These are phyloP conservation scores for Anticlea derivata DNA, from an alignment of 2,888 invertebrate species.

Conservation along the genomic window DNA sequence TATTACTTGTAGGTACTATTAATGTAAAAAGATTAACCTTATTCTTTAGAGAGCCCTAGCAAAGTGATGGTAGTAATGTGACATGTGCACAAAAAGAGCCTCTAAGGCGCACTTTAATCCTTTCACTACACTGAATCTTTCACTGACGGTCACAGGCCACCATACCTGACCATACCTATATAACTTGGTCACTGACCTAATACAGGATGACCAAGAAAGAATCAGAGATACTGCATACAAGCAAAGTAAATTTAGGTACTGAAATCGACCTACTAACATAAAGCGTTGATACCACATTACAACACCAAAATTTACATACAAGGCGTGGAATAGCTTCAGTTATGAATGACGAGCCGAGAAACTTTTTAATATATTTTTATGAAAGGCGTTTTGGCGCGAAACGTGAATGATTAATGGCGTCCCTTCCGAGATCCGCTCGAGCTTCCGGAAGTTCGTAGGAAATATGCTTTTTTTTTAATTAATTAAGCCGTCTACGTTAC, in stretches of 20 bases:
- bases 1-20: too few species aligned
- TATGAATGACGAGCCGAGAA: conserved; percentile 62
- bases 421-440: conserved; percentile 63
- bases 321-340: conserved; percentile 56
- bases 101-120: too few species aligned
- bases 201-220: too few species aligned
- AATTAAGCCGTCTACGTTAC: conserved; percentile 56
- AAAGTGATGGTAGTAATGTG: too few species aligned
- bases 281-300: conserved; percentile 62
- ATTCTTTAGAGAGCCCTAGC: too few species aligned
- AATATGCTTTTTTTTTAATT: conserved; percentile 49
- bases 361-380: conserved; percentile 77
- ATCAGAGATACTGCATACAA: too few species aligned
- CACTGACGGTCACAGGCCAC: too few species aligned
- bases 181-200: too few species aligned
- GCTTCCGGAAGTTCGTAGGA: conserved; percentile 56
- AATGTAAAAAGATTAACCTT: too few species aligned
- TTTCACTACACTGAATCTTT: too few species aligned
- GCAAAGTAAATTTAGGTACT: neutral
- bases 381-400: conserved; percentile 70
- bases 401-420: conserved; percentile 74
- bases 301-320: conserved; percentile 72
- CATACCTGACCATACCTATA: too few species aligned
- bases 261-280: conserved; percentile 51
- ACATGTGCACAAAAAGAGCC: too few species aligned